Evolutionary conservation across 2,888 invertebrate genomes (phyloP).

Genomic region (Clepsis dumicolana): DNA sequence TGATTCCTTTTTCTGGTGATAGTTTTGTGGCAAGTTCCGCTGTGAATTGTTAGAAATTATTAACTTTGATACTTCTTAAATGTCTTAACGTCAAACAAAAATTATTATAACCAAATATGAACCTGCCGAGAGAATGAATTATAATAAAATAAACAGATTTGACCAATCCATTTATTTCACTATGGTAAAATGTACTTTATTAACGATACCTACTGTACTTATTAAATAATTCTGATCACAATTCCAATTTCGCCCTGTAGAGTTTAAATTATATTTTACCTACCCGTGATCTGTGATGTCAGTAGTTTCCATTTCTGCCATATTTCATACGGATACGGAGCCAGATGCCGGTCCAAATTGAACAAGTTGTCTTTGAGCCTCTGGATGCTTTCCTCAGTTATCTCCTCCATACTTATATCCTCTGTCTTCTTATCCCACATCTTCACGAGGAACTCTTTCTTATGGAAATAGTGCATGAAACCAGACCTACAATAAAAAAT

Average conservation of each 20-base stretch:
- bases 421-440: conserved; percentile 94
- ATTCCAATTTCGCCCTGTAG: background rate
- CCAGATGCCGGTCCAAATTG: conserved; percentile 92
- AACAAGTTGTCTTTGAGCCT: conserved; percentile 89
- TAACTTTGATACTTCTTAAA: background rate
- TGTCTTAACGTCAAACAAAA: background rate
- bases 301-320: conserved; percentile 94
- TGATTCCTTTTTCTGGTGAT: conserved; percentile 90
- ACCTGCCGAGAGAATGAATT: no score
- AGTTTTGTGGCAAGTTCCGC: conserved; percentile 87
- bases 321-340: conserved; percentile 96
- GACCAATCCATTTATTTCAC: no score
- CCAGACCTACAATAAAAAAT: conserved; percentile 86
- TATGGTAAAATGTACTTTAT: no score
- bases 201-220: no score
- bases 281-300: conserved; percentile 89
- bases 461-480: conserved; percentile 94
- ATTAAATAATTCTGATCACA: no score
- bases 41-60: conserved; percentile 51
- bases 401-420: conserved; percentile 89
- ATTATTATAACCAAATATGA: no score
- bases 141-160: no score
- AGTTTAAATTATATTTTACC: conserved; percentile 31
- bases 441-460: conserved; percentile 93
- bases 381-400: conserved; percentile 88